Percentiles rank a stretch among this genome's conserved stretches.
These are phyloP conservation scores for Microvelia longipes DNA, from an alignment of 1,140 invertebrate species.

Conservation along the genomic window DNA sequence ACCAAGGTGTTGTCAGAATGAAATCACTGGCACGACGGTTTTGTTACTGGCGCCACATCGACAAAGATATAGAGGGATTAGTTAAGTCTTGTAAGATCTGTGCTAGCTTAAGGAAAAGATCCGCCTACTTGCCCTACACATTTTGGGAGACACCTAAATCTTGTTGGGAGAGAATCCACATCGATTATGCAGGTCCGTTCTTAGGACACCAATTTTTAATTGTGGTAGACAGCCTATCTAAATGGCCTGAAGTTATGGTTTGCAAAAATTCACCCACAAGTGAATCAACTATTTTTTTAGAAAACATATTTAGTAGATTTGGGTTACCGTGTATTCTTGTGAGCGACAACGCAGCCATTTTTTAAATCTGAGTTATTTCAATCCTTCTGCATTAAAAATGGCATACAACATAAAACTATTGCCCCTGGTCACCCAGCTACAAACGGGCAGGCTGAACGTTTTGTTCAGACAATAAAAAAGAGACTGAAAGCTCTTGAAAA, in stretches of 20 bases:
- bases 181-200: conserved; percentile 34
- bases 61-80: conserved; percentile 23
- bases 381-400: conserved; percentile 21
- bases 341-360: conserved; percentile 2
- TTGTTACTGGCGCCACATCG: conserved; percentile 21
- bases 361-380: conserved; percentile 28
- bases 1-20: conserved; percentile 24
- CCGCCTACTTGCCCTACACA: conserved; percentile 16
- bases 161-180: conserved; percentile 32
- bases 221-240: conserved; percentile 27
- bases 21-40: conserved; percentile 22
- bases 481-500: conserved; percentile 5
- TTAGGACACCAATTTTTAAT: conserved; percentile 28
- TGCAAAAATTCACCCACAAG: conserved; percentile 4
- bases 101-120: conserved; percentile 15
- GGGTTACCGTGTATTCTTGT: conserved; percentile 16
- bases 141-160: conserved; percentile 14
- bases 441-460: conserved; percentile 14
- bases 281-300: conserved; percentile 2
- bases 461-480: conserved; percentile 12
- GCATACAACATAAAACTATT: conserved; percentile 20
- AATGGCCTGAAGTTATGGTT: conserved; percentile 21
- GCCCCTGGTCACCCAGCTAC: conserved; percentile 26
- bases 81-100: conserved; percentile 20
- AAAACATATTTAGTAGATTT: conserved; percentile 8